Evolutionary conservation across 2,888 invertebrate genomes (phyloP).

Genomic region (Lycophotia porphyrea): DNA sequence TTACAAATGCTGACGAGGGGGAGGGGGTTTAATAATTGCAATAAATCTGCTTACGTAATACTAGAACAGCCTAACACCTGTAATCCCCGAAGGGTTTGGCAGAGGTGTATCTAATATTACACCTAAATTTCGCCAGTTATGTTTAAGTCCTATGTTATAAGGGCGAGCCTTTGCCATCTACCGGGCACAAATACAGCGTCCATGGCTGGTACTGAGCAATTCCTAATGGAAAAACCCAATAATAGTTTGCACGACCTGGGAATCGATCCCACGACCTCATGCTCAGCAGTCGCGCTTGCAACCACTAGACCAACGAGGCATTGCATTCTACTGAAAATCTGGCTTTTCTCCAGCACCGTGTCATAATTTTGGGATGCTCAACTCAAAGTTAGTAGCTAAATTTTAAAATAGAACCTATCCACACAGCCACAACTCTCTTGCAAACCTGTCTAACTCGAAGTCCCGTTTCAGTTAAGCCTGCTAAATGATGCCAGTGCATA

Average conservation of each 20-base stretch:
- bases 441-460: constrained; percentile 2
- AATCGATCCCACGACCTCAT: neutral
- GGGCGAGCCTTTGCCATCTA: neutral
- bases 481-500: constrained; percentile 11
- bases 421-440: neutral
- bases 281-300: neutral
- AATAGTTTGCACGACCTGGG: neutral
- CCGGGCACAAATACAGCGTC: neutral
- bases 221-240: neutral
- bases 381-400: neutral
- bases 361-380: neutral
- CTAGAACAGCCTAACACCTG: too few species aligned
- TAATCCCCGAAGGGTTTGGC: too few species aligned
- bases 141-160: too few species aligned
- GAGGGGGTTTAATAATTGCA: too few species aligned
- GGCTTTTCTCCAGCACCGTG: neutral
- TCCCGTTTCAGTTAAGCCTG: constrained; percentile 24
- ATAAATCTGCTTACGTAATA: too few species aligned
- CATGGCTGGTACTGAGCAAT: neutral
- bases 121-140: too few species aligned
- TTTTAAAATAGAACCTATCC: too few species aligned
- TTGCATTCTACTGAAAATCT: neutral
- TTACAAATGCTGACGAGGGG: too few species aligned
- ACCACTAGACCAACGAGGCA: neutral
- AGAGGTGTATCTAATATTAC: too few species aligned